phyloP scores from a whole-genome alignment of 2,113 vertebrate species.

The Mirza zaza region DNA sequence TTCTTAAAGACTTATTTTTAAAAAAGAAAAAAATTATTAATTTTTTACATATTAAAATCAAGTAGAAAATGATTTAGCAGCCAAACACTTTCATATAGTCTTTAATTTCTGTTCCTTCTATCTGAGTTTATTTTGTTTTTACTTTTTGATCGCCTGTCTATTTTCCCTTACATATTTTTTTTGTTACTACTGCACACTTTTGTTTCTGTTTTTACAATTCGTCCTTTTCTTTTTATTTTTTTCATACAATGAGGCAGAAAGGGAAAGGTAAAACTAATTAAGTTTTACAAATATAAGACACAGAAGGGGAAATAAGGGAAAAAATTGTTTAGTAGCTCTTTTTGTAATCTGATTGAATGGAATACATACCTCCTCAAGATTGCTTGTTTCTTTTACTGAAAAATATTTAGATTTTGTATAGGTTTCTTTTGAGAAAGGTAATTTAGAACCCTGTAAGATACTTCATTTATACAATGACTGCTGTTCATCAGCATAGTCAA shows the following conservation, averaged over 20 bases:
- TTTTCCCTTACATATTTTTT: neutral
- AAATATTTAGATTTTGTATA: neutral
- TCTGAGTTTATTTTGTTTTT: neutral
- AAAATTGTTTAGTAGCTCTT: neutral
- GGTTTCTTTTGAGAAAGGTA: neutral
- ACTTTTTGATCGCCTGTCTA: neutral
- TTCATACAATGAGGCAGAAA: neutral
- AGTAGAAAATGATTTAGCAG: neutral
- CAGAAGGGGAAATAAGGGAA: neutral
- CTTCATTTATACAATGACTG: neutral
- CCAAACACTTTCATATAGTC: neutral
- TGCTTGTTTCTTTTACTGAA: neutral
- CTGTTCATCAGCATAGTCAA: neutral
- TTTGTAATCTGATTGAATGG: neutral
- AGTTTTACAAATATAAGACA: neutral
- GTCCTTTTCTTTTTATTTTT: neutral
- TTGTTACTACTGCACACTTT: fast-evolving
- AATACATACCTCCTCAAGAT: neutral
- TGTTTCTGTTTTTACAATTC: neutral
- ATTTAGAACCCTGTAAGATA: neutral
- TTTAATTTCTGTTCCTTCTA: neutral
- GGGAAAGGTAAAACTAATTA: neutral
- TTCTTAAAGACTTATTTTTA: neutral
- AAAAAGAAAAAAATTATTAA: neutral
- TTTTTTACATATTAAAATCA: neutral